Evolutionary conservation across 2,113 vertebrate genomes (phyloP), one percentile per base, ranked within the genome.

Genomic region (Ornithorhynchus anatinus): DNA sequence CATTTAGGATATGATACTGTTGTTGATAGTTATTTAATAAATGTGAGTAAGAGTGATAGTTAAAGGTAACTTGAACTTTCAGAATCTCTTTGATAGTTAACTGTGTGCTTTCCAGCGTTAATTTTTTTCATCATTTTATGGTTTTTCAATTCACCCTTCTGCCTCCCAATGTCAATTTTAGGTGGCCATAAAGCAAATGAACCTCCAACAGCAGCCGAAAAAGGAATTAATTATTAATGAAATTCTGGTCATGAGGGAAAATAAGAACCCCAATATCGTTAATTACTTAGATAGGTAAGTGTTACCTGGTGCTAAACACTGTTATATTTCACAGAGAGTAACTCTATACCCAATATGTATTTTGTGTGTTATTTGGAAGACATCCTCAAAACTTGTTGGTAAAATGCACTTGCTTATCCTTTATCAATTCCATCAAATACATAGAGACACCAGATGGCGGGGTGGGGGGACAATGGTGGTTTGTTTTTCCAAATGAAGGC

Each of bases 171-270:
- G 27, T 79, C 59, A 43, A 31, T 88, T 91, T 87, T 87, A 99
- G 97, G 98, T 99, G 91, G 98, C 98, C 60, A 98, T 99, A 89
- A 99, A 99, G 80, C 97, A 99, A 93, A 99, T 99, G 98, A 99
- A 99, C 89, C 94, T 99, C 53, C 97, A 98, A 84, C 97, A 99
- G 80, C 98, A 99, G 87, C 98, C 98, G 81, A 99, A 99, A 93
- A 99, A 99, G 82, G 98, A 99, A 90, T 91, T 99, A 93, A 99
- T 99, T 94, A 99, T 99, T 91, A 99, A 99, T 89, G 97, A 99
- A 94, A 99, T 99, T 87, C 86, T 99, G 65, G 97, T 99, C 91
- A 99, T 99, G 98, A 98, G 98, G 97, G 98, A 99, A 99, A 99
- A 99, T 96, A 99, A 99, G 87, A 99, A 99, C 90, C 95, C 96